Evolutionary conservation across 2,888 invertebrate species (phyloP).

Genomic region (Andrena marginata): DNA sequence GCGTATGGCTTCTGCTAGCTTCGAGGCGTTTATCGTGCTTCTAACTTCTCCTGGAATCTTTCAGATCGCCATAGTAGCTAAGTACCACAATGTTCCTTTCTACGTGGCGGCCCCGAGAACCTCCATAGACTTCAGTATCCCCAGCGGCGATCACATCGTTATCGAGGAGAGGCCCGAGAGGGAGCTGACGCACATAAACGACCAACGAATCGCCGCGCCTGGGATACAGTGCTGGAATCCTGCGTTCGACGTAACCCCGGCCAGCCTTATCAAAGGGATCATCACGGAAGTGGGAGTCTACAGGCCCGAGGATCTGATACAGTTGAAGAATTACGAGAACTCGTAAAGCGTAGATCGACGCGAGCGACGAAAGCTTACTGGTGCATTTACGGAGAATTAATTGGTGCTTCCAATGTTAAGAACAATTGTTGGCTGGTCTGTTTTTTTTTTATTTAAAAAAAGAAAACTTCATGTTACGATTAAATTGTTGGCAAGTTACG

Average conservation of each 20-base stretch:
- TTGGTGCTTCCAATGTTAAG: constrained; percentile 29
- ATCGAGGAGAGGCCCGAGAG: constrained; percentile 97
- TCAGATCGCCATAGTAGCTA: constrained; percentile 95
- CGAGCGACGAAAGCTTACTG: not conserved
- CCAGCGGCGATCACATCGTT: constrained; percentile 93
- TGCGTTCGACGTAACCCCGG: constrained; percentile 99
- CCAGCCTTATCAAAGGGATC: constrained; percentile 95
- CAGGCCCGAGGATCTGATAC: constrained; percentile 86
- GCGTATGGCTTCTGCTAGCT: too few relatives aligned
- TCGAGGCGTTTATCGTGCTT: not conserved
- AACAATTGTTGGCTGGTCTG: constrained; percentile 37
- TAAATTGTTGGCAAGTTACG: constrained; percentile 50
- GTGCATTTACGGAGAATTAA: constrained; percentile 46
- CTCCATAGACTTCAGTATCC: constrained; percentile 93
- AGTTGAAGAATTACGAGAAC: constrained; percentile 46
- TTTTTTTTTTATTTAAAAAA: constrained; percentile 51
- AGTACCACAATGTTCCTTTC: constrained; percentile 96
- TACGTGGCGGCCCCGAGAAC: constrained; percentile 98
- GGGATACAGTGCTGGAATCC: constrained; percentile 99
- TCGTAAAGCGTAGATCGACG: constrained; percentile 6
- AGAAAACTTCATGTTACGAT: constrained; percentile 31
- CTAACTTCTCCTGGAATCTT: constrained; percentile 38
- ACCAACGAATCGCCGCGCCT: constrained; percentile 94
- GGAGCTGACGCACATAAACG: constrained; percentile 97
- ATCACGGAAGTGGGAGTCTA: constrained; percentile 97